A percentile compares a stretch with the other conserved stretches of the same genome.
These are phyloP conservation scores for Pipistrellus pygmaeus DNA, from an alignment of 2,797 vertebrate species.

Conservation along the genomic window DNA sequence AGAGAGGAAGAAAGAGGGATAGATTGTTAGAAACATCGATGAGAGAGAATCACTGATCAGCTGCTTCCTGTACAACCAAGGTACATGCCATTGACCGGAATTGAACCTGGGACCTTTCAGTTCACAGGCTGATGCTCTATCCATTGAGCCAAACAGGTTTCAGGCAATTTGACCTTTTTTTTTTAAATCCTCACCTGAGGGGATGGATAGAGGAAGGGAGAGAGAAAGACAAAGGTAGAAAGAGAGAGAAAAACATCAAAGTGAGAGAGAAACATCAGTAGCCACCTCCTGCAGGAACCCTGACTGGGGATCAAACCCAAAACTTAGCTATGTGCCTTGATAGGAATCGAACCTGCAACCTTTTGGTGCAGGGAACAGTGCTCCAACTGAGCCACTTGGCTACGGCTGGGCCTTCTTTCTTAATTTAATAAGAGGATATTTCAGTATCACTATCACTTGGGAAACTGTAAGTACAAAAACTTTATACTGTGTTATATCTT, in stretches of 20 bases:
- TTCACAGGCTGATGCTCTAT: too few relatives aligned
- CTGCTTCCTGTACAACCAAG: too few relatives aligned
- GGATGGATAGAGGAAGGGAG: background rate
- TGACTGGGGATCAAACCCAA: background rate
- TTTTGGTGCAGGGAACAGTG: background rate
- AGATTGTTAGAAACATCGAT: too few relatives aligned
- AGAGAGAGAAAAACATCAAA: background rate
- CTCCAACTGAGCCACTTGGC: background rate
- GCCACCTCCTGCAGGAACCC: background rate
- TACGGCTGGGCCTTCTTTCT: background rate
- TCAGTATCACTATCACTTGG: slow-evolving; percentile 9
- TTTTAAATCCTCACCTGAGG: background rate
- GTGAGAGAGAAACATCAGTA: background rate
- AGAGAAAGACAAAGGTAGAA: background rate
- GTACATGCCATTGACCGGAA: too few relatives aligned
- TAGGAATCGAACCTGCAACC: background rate
- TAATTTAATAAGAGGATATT: slow-evolving; percentile 39
- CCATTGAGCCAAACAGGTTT: background rate
- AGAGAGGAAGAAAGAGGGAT: too few relatives aligned
- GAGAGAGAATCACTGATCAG: too few relatives aligned
- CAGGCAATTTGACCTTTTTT: background rate
- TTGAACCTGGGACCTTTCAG: too few relatives aligned
- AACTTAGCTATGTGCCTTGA: background rate
- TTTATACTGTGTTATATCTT: slow-evolving; percentile 18
- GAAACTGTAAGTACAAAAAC: slow-evolving; percentile 50